Percentiles rank a stretch among this genome's conserved stretches.
These are phyloP conservation scores for Forficula auricularia DNA, from an alignment of 1,140 invertebrate genomes.

Conservation along the genomic window DNA sequence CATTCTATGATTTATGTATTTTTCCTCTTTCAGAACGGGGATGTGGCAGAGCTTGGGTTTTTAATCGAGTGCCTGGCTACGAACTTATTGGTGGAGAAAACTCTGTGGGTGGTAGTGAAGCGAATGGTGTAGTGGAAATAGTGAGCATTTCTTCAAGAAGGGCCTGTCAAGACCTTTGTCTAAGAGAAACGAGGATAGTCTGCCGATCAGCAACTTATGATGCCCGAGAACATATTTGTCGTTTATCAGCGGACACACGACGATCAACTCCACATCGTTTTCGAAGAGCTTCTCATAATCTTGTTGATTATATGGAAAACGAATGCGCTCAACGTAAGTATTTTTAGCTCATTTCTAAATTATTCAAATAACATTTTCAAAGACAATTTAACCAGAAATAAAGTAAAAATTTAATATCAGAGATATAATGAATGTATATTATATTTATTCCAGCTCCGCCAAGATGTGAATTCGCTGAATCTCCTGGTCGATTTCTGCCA, in stretches of 20 bases:
- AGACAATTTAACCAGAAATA: background rate
- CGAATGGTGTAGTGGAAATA: slow-evolving; percentile 23
- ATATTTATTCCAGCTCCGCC: slow-evolving; percentile 24
- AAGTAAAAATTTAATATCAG: background rate
- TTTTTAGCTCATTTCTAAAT: slow-evolving; percentile 1
- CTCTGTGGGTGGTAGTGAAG: slow-evolving; percentile 2
- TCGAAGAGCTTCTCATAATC: slow-evolving; percentile 20
- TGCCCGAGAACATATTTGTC: slow-evolving; percentile 23
- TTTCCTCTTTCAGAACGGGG: slow-evolving; percentile 17
- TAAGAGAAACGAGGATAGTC: slow-evolving; percentile 22
- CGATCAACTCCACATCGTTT: slow-evolving; percentile 27
- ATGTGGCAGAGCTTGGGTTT: slow-evolving; percentile 32
- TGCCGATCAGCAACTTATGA: slow-evolving; percentile 31
- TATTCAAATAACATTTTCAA: background rate
- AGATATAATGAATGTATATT: background rate
- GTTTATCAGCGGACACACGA: slow-evolving; percentile 27
- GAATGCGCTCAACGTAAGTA: slow-evolving; percentile 29
- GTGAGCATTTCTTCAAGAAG: slow-evolving; percentile 23
- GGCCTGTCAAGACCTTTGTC: slow-evolving; percentile 29
- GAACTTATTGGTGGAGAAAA: slow-evolving; percentile 19
- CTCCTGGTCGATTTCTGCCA: slow-evolving; percentile 25
- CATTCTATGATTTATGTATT: too few relatives aligned
- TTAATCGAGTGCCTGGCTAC: slow-evolving; percentile 29
- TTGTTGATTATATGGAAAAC: slow-evolving; percentile 33
- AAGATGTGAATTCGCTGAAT: slow-evolving; percentile 30